Conservation (phyloP, 1,140 invertebrate genomes). For the Cardiocondyla obscurior region DNA sequence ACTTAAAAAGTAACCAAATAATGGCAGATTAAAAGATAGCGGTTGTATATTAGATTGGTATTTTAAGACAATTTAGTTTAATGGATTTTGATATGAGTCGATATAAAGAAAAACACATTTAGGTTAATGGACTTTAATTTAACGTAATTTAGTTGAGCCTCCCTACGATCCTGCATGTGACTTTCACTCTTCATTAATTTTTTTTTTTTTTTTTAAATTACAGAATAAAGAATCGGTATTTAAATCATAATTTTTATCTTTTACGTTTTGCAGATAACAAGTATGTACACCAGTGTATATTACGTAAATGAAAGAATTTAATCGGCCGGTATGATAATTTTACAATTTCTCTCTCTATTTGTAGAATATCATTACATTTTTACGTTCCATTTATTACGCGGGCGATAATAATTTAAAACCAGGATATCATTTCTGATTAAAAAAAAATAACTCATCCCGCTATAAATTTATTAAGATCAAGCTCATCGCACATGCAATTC, state of each 20-base stretch:
- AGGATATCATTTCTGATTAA: neutral
- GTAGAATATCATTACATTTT: no score
- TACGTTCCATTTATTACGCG: neutral
- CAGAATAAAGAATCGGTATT: no score
- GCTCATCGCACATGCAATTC: neutral
- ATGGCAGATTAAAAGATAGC: neutral
- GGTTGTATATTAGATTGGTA: neutral
- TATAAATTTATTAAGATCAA: neutral
- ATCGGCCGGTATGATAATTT: neutral
- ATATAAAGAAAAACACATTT: slow-evolving; percentile 2
- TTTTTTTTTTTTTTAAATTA: neutral
- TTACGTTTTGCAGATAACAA: neutral
- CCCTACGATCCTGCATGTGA: neutral
- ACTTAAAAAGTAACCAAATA: neutral
- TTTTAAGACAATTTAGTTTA: slow-evolving; percentile 32
- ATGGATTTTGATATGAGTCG: slow-evolving; percentile 18
- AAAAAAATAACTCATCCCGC: neutral
- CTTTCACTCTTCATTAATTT: neutral
- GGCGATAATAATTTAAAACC: neutral
- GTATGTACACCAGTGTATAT: no score
- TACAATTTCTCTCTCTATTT: no score
- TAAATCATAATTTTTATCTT: neutral
- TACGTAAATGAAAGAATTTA: neutral
- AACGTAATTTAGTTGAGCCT: slow-evolving; percentile 11
- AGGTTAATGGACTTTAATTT: slow-evolving; percentile 45